Conservation (phyloP, 2,113 vertebrate species). For the Lipotes vexillifer region DNA sequence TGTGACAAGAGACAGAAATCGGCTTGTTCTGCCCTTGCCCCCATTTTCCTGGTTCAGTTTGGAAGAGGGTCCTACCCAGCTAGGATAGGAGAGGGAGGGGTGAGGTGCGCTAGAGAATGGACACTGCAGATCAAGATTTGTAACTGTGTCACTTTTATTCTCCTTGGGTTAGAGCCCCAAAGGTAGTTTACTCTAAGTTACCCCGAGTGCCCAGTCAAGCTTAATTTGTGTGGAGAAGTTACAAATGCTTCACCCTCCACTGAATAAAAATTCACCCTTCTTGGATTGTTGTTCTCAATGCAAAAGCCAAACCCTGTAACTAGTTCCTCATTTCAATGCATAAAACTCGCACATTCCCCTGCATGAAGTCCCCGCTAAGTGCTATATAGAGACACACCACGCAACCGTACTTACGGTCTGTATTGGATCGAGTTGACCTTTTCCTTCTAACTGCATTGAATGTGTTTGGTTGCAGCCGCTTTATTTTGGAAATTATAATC, state of each 20-base stretch:
- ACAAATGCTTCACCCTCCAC: conserved; percentile 75
- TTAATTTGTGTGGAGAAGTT: conserved; percentile 79
- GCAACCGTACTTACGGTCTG: conserved; percentile 88
- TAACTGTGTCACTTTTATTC: conserved; percentile 72
- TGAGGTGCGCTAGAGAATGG: conserved; percentile 24
- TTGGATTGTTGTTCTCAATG: conserved; percentile 62
- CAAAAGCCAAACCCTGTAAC: conserved; percentile 70
- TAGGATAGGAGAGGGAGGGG: conserved; percentile 6
- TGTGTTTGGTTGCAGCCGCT: conserved; percentile 85
- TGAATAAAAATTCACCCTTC: conserved; percentile 72
- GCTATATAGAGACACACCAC: conserved; percentile 83
- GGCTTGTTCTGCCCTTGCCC: conserved; percentile 24
- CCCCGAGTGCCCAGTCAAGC: conserved; percentile 75
- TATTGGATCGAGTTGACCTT: conserved; percentile 87
- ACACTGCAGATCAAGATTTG: conserved; percentile 48
- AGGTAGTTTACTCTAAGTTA: conserved; percentile 72
- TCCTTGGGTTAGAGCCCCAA: conserved; percentile 71
- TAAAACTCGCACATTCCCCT: conserved; percentile 78
- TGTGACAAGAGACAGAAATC: conserved; percentile 62
- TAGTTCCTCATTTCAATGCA: conserved; percentile 74
- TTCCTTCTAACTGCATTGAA: conserved; percentile 88
- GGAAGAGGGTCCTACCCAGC: conserved; percentile 46
- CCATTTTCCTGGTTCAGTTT: conserved; percentile 42
- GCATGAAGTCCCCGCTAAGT: conserved; percentile 80
- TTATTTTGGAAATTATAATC: conserved; percentile 81